Evolutionary conservation across 2,888 invertebrate species (phyloP).

Genomic region (Disparrhopalites patrizii): DNA sequence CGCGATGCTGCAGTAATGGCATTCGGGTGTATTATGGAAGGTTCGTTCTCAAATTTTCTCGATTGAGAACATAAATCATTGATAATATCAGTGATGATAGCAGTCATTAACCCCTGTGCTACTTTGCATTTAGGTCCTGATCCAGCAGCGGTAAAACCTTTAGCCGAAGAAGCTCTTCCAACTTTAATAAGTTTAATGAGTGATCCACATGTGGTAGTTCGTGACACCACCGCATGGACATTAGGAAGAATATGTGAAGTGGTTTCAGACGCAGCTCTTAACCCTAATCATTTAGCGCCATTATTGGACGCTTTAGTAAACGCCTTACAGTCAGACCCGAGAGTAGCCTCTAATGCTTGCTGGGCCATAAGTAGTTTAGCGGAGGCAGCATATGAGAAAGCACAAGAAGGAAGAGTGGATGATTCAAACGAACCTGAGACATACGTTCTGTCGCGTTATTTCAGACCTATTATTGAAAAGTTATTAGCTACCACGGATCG

Average conservation of each 20-base stretch:
- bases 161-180: slow-evolving; percentile 96
- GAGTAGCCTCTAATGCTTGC: slow-evolving; percentile 97
- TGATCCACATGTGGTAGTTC: slow-evolving; percentile 86
- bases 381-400: slow-evolving; percentile 87
- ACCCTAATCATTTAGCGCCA: slow-evolving; percentile 75
- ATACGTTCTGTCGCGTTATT: slow-evolving; percentile 88
- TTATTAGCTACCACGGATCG: slow-evolving; percentile 93
- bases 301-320: slow-evolving; percentile 74
- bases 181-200: slow-evolving; percentile 92
- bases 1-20: slow-evolving; percentile 98
- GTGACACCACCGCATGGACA: slow-evolving; percentile 98
- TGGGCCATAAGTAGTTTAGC: slow-evolving; percentile 98
- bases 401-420: slow-evolving; percentile 60
- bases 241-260: slow-evolving; percentile 97
- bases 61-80: background rate
- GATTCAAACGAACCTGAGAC: slow-evolving; percentile 58
- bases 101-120: background rate
- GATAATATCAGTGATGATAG: background rate
- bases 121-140: slow-evolving; percentile 58
- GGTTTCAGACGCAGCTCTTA: slow-evolving; percentile 90
- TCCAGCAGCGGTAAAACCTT: slow-evolving; percentile 75
- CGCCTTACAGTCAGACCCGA: slow-evolving; percentile 85
- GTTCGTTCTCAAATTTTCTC: slow-evolving; percentile 12
- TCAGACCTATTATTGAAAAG: slow-evolving; percentile 87
- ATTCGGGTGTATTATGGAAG: slow-evolving; percentile 63